These are phyloP conservation scores for Cirrhinus molitorella DNA, from an alignment of 2,797 vertebrate species.

Conservation along the genomic window DNA sequence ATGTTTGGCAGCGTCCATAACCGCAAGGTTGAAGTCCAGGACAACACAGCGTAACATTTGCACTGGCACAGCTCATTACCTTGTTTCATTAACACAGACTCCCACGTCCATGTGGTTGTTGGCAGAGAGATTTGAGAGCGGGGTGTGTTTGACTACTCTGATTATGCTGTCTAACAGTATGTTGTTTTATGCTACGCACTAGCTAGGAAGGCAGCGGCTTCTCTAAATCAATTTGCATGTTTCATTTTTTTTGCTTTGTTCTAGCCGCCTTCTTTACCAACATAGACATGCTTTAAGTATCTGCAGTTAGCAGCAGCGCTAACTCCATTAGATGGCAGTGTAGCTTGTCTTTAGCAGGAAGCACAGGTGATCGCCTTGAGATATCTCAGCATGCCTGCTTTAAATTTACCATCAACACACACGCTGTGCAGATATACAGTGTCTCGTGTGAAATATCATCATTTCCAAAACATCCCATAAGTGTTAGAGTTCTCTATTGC, in stretches of 20 bases:
- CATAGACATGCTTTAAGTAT: neutral
- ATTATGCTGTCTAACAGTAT: slow-evolving; percentile 35
- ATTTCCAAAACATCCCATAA: slow-evolving; percentile 47
- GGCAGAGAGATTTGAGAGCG: slow-evolving; percentile 38
- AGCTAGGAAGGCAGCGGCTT: neutral
- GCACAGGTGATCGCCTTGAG: slow-evolving; percentile 48
- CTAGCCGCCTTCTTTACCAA: neutral
- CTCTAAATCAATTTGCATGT: neutral
- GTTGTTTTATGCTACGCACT: neutral
- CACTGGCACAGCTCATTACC: slow-evolving; percentile 49
- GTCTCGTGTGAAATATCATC: slow-evolving; percentile 1
- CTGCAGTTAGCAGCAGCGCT: slow-evolving; percentile 9
- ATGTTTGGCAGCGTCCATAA: slow-evolving; percentile 44
- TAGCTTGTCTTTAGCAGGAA: slow-evolving; percentile 44
- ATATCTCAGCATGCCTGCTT: slow-evolving; percentile 18
- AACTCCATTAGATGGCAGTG: slow-evolving; percentile 65
- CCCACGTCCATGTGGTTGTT: slow-evolving; percentile 39
- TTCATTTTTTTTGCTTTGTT: neutral
- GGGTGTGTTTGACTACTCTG: slow-evolving; percentile 24
- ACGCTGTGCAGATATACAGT: neutral
- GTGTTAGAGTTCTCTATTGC: slow-evolving; percentile 41
- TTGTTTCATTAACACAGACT: slow-evolving; percentile 52
- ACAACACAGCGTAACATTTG: slow-evolving; percentile 36
- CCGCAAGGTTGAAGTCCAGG: slow-evolving; percentile 49
- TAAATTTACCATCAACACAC: neutral